These are phyloP conservation scores for Branchinecta sandiegonensis DNA, from an alignment of 2,888 invertebrate species.

Conservation along the genomic window DNA sequence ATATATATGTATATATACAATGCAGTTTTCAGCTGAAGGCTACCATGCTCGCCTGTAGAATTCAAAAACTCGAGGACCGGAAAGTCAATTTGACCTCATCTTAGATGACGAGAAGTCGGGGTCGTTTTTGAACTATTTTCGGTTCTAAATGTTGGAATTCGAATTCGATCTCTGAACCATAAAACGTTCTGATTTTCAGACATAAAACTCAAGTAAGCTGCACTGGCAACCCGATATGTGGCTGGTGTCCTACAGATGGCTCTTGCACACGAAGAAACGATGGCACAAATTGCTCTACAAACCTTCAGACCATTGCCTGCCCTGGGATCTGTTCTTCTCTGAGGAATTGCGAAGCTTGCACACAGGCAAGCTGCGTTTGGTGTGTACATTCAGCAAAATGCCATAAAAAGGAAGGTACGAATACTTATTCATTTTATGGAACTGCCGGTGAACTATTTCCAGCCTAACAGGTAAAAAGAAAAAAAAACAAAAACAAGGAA, in stretches of 20 bases:
- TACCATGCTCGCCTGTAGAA: too few relatives aligned
- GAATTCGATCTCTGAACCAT: too few relatives aligned
- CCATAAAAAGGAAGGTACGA: slow-evolving; percentile 61
- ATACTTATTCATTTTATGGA: slow-evolving; percentile 25
- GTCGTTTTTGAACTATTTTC: too few relatives aligned
- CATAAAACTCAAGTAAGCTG: slow-evolving; percentile 49
- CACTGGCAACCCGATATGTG: slow-evolving; percentile 79
- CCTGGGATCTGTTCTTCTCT: slow-evolving; percentile 78
- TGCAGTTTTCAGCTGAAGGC: too few relatives aligned
- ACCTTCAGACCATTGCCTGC: slow-evolving; percentile 61
- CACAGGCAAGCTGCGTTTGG: slow-evolving; percentile 73
- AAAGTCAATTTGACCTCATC: too few relatives aligned
- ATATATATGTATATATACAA: too few relatives aligned
- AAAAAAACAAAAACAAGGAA: too few relatives aligned
- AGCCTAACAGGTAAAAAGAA: too few relatives aligned
- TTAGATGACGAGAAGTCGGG: too few relatives aligned
- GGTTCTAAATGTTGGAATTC: too few relatives aligned
- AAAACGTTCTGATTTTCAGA: slow-evolving; percentile 33
- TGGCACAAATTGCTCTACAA: slow-evolving; percentile 77
- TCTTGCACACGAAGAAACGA: slow-evolving; percentile 66
- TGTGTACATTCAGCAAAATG: slow-evolving; percentile 84
- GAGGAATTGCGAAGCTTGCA: slow-evolving; percentile 76
- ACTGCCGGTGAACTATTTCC: too few relatives aligned
- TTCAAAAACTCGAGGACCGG: too few relatives aligned
- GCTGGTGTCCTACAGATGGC: slow-evolving; percentile 75